A percentile compares a stretch with the other conserved stretches of the same genome.
phyloP scores from a whole-genome alignment of 2,797 vertebrate species.

The Trematomus bernacchii region DNA sequence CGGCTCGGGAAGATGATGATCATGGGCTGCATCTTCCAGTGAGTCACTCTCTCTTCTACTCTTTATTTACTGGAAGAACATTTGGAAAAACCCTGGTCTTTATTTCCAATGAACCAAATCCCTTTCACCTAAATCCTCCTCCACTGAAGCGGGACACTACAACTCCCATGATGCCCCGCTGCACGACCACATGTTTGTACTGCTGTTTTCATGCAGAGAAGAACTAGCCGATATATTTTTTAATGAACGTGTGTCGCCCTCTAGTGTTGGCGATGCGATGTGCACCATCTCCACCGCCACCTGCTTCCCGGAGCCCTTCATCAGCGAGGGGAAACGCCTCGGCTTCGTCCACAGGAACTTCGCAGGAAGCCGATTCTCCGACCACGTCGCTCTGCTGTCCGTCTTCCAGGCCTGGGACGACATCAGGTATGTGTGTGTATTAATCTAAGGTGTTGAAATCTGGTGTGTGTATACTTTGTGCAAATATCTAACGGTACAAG shows the following conservation, averaged over 20 bases:
- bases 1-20: slow-evolving; percentile 99
- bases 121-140: no score
- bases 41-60: slow-evolving; percentile 52
- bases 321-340: slow-evolving; percentile 94
- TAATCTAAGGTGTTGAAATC: no score
- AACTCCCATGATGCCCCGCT: no score
- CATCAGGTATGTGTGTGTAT: slow-evolving; percentile 80
- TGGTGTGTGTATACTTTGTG: no score
- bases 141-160: no score
- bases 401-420: slow-evolving; percentile 98
- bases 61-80: no score
- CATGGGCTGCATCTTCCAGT: slow-evolving; percentile 98
- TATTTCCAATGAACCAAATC: no score
- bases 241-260: slow-evolving; percentile 27
- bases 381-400: slow-evolving; percentile 94
- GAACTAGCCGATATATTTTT: no score
- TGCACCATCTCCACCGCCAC: slow-evolving; percentile 96
- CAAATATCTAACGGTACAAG: no score
- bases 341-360: slow-evolving; percentile 96
- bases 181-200: no score
- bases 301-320: slow-evolving; percentile 95
- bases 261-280: slow-evolving; percentile 93
- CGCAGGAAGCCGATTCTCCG: slow-evolving; percentile 92
- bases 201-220: no score
- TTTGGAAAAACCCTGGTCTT: no score